These are phyloP conservation scores for Darevskia nairensis DNA, from an alignment of 2,797 vertebrate species.

Conservation along the genomic window DNA sequence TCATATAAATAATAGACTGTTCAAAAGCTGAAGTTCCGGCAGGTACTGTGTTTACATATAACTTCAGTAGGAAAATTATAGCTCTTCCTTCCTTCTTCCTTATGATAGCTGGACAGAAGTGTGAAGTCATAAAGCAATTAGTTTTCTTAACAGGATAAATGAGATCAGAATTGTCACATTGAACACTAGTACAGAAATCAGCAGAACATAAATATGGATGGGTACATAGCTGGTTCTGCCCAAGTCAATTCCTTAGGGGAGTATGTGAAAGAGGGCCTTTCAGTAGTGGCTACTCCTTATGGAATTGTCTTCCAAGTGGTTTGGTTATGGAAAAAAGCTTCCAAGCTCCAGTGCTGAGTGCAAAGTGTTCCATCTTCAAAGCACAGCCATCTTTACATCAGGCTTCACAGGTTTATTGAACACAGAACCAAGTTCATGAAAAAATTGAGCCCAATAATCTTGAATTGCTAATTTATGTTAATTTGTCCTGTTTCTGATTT, in stretches of 20 bases:
- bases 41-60: slow-evolving; percentile 64
- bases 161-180: not conserved
- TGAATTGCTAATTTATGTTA: no score
- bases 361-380: not conserved
- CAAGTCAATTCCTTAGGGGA: not conserved
- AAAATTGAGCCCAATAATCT: no score
- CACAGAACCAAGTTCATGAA: not conserved
- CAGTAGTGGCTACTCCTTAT: no score
- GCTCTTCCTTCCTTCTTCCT: slow-evolving; percentile 53
- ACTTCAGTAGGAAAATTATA: slow-evolving; percentile 50
- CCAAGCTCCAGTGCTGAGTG: not conserved
- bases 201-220: not conserved
- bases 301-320: no score
- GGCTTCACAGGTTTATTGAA: not conserved
- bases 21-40: slow-evolving; percentile 65
- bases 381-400: not conserved
- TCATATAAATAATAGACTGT: slow-evolving; percentile 75
- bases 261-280: no score
- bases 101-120: slow-evolving; percentile 41
- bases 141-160: slow-evolving; percentile 19
- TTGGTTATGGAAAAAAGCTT: not conserved
- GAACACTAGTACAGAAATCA: not conserved
- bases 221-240: not conserved
- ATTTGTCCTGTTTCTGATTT: no score
- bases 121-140: slow-evolving; percentile 26